Percentiles rank a stretch among this genome's conserved stretches.
Conservation (phyloP, 37 sponge, comb jelly and placozoan genomes). For the Haliclona indistincta region DNA sequence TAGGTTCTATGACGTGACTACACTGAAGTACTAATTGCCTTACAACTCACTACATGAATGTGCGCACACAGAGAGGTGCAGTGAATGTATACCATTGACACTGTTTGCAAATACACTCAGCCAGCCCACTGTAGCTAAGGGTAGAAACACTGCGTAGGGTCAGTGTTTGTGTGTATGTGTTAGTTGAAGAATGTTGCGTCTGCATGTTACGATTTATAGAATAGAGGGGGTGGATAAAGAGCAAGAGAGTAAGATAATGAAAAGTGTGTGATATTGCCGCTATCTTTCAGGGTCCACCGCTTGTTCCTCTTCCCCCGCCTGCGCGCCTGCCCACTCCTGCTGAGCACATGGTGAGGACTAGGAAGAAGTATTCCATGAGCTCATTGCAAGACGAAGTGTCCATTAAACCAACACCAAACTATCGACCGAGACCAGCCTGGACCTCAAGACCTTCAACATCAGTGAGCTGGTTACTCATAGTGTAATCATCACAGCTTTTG, state of each 20-base stretch:
- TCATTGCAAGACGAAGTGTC: constrained; percentile 42
- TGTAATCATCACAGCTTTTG: too few relatives aligned
- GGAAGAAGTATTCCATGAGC: constrained; percentile 28
- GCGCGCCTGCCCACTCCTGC: constrained; percentile 67
- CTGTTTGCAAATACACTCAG: too few relatives aligned
- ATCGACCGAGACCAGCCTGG: constrained; percentile 59
- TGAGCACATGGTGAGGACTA: constrained; percentile 48
- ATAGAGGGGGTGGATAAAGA: not conserved
- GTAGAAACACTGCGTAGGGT: too few relatives aligned
- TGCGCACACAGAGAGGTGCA: too few relatives aligned
- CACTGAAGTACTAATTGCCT: too few relatives aligned
- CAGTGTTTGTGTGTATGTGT: not conserved
- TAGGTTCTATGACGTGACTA: too few relatives aligned
- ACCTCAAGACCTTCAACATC: constrained; percentile 46
- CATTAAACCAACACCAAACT: constrained; percentile 50
- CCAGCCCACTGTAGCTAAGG: too few relatives aligned
- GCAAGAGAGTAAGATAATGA: not conserved
- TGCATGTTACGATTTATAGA: not conserved
- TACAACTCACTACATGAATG: too few relatives aligned
- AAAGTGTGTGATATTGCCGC: too few relatives aligned
- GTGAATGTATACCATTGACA: too few relatives aligned
- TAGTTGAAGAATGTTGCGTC: not conserved
- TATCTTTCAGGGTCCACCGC: constrained; percentile 60
- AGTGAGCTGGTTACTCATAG: constrained; percentile 49
- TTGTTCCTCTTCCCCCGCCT: constrained; percentile 65